phyloP scores from a whole-genome alignment of 2,888 invertebrate genomes.

The Sylvicola cinctus region DNA sequence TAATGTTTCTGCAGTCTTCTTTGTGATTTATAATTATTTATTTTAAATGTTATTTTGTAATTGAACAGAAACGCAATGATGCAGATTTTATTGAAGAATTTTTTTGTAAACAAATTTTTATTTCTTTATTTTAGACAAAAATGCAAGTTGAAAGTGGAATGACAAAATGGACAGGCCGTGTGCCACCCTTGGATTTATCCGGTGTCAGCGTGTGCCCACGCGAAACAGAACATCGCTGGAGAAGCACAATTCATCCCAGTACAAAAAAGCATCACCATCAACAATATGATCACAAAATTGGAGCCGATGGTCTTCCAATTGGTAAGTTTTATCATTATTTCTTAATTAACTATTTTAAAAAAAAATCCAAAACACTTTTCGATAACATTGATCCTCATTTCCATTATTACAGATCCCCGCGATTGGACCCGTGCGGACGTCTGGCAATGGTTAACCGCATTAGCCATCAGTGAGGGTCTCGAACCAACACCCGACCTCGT shows the following conservation, averaged over 20 bases:
- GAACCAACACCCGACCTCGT: conserved; percentile 22
- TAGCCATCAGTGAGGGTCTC: conserved; percentile 30
- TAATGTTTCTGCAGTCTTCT: no score
- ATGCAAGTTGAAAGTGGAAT: conserved; percentile 24
- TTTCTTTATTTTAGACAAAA: no score
- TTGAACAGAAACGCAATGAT: no score
- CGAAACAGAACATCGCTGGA: conserved; percentile 15
- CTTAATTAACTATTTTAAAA: no score
- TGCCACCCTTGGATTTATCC: conserved; percentile 22
- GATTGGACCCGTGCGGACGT: conserved; percentile 51
- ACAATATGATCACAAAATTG: conserved; percentile 8
- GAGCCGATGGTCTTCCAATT: conserved; percentile 18
- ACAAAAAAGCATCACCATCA: conserved; percentile 1
- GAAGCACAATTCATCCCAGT: conserved; percentile 10
- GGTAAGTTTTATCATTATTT: conserved; percentile 6
- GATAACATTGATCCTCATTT: neutral
- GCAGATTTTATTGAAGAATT: no score
- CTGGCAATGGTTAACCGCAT: conserved; percentile 38
- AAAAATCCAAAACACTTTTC: neutral
- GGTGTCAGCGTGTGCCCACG: conserved; percentile 17
- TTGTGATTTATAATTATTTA: no score
- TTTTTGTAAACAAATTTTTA: no score
- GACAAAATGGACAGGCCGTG: conserved; percentile 21
- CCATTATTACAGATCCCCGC: conserved; percentile 36
- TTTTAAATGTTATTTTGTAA: no score